Conservation (phyloP, 1,140 invertebrate species). For the Aphelinus atriplicis region DNA sequence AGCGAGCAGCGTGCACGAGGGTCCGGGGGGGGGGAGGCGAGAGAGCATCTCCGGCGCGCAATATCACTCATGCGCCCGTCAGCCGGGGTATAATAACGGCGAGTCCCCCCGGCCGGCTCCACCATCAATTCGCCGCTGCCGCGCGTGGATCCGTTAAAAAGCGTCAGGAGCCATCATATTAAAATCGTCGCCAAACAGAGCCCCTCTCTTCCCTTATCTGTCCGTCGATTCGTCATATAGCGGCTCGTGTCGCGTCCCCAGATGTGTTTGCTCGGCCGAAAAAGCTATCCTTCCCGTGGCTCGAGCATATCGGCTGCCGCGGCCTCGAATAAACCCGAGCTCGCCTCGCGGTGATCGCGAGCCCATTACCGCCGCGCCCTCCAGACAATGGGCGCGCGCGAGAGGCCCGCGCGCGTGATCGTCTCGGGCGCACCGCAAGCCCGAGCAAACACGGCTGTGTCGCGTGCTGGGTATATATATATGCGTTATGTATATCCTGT, state of each 20-base stretch:
- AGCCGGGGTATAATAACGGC: not conserved
- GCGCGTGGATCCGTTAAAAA: not conserved
- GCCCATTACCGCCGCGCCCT: not conserved
- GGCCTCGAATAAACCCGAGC: not conserved
- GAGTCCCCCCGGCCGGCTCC: too few relatives aligned
- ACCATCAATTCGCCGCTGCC: not conserved
- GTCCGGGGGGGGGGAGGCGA: too few relatives aligned
- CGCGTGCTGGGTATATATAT: not conserved
- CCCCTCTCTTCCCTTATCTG: not conserved
- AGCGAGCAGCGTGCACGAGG: not conserved
- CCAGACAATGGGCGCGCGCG: not conserved
- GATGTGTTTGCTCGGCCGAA: too few relatives aligned
- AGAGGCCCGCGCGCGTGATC: too few relatives aligned
- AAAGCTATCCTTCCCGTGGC: too few relatives aligned
- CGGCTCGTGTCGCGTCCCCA: not conserved
- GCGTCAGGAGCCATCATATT: conserved; percentile 22
- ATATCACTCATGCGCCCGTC: conserved; percentile 14
- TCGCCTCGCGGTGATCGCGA: not conserved
- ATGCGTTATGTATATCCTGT: too few relatives aligned
- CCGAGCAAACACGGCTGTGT: conserved; percentile 3
- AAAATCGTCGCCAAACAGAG: conserved; percentile 14
- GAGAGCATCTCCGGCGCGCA: not conserved
- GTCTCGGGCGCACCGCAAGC: not conserved
- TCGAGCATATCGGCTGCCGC: not conserved
- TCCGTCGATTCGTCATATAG: conserved; percentile 12